Conservation (phyloP, 2,113 vertebrate genomes). For the Entomyzon cyanotis region DNA sequence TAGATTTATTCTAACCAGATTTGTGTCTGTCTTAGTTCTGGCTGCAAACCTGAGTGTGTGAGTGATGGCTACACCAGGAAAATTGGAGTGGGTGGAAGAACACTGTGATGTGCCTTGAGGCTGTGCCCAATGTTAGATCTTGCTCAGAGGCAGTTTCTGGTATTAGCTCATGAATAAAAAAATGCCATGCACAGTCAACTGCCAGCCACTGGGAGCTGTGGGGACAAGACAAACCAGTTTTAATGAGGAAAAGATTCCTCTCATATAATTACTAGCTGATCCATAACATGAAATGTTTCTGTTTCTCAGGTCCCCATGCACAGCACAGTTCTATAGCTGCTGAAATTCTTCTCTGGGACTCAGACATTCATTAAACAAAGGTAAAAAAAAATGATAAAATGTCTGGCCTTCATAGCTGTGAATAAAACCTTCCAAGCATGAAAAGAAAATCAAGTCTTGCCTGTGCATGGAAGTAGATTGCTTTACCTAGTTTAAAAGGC, state of each 20-base stretch:
- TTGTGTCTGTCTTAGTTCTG: background rate
- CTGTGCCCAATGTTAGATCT: background rate
- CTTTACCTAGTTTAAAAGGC: background rate
- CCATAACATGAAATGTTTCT: background rate
- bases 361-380: background rate
- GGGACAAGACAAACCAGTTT: background rate
- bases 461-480: background rate
- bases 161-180: background rate
- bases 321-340: background rate
- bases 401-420: background rate
- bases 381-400: background rate
- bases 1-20: background rate
- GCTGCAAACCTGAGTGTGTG: background rate
- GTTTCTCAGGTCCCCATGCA: background rate
- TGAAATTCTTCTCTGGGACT: background rate
- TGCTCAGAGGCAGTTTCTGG: background rate
- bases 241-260: background rate
- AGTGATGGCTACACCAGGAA: background rate
- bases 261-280: background rate
- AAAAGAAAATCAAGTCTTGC: slow-evolving; percentile 32
- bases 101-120: background rate
- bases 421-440: slow-evolving; percentile 40
- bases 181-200: background rate
- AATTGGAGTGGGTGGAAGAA: background rate
- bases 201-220: background rate